Conservation (phyloP, 2,113 vertebrate species). For the Callocephalon fimbriatum region DNA sequence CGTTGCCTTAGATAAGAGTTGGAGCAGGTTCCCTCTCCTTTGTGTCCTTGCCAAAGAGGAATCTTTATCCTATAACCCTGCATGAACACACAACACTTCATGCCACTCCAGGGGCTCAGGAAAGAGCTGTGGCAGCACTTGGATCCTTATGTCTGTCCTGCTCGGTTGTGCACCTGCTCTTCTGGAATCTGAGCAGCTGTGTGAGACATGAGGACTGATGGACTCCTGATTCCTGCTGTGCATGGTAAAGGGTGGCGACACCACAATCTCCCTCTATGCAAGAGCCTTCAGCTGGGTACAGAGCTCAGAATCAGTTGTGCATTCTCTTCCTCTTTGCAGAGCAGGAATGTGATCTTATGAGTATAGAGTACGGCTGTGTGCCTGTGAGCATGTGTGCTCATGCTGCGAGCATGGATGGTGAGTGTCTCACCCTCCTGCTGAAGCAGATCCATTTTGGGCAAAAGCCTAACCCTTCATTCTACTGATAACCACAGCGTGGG, state of each 20-base stretch:
- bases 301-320: background rate
- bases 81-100: background rate
- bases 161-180: background rate
- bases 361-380: background rate
- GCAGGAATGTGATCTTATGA: fast-evolving
- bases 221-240: background rate
- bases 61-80: background rate
- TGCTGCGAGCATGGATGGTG: fast-evolving
- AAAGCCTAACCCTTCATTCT: background rate
- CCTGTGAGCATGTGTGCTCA: fast-evolving
- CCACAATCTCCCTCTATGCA: fast-evolving
- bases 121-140: background rate
- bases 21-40: background rate
- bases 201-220: background rate
- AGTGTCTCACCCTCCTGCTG: background rate
- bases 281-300: background rate
- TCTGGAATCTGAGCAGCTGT: background rate
- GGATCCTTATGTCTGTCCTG: background rate
- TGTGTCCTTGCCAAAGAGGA: background rate
- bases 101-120: background rate
- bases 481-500: background rate
- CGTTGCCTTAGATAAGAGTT: background rate
- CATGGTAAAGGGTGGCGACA: background rate
- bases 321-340: background rate
- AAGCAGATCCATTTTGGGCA: background rate